A percentile compares a stretch with the other conserved stretches of the same genome.
These are phyloP conservation scores for Cottus gobio DNA, from an alignment of 2,113 vertebrate species.

Conservation along the genomic window DNA sequence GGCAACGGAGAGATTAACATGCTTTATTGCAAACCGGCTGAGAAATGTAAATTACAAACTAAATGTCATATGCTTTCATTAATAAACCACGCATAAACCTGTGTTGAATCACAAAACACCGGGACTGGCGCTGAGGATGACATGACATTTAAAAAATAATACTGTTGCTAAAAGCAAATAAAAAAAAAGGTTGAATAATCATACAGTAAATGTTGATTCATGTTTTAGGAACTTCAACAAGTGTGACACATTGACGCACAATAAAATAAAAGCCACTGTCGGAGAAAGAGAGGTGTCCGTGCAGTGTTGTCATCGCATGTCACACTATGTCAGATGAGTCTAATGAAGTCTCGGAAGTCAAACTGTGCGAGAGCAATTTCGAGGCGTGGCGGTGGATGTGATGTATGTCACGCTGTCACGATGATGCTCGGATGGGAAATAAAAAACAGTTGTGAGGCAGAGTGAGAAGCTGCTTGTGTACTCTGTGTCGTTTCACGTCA, in stretches of 20 bases:
- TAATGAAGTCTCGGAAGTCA: background rate
- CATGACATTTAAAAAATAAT: background rate
- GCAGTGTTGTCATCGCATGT: background rate
- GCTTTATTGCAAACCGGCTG: constrained; percentile 3
- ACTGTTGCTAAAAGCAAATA: background rate
- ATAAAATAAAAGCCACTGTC: background rate
- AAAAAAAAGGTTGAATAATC: background rate
- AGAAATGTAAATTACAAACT: constrained; percentile 22
- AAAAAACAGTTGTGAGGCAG: background rate
- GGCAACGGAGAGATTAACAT: constrained; percentile 29
- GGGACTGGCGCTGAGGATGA: background rate
- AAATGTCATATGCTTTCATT: constrained; percentile 13
- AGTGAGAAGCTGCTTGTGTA: background rate
- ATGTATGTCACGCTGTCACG: constrained; percentile 3
- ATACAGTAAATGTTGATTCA: background rate
- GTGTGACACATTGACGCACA: background rate
- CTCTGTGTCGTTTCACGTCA: background rate
- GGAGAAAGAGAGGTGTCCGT: background rate
- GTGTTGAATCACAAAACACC: background rate
- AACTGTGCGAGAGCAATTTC: background rate
- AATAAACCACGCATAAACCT: constrained; percentile 16
- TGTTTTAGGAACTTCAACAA: background rate
- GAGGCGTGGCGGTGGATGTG: background rate
- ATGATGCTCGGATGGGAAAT: background rate
- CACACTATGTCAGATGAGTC: background rate